Conservation (phyloP, 2,888 invertebrate species). For the Dryadula phaetusa region DNA sequence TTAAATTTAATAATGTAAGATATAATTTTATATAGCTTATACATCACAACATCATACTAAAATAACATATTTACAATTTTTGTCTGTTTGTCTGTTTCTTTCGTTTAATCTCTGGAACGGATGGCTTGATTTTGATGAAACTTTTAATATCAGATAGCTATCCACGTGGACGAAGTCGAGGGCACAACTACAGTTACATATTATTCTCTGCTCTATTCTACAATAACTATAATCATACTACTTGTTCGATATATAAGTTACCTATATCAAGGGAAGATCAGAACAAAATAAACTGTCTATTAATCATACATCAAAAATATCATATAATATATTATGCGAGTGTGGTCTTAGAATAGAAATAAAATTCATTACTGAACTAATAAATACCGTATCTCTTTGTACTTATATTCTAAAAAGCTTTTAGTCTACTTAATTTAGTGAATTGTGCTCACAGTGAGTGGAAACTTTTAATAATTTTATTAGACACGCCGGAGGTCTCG, state of each 20-base stretch:
- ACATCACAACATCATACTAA: no score
- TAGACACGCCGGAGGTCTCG: conserved; percentile 39
- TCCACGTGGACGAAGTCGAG: no score
- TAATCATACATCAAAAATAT: conserved; percentile 57
- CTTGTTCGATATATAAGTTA: background rate
- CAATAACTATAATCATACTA: background rate
- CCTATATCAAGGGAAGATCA: background rate
- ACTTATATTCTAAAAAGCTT: conserved; percentile 15
- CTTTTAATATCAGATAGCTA: no score
- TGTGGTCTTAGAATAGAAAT: conserved; percentile 32
- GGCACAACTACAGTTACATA: no score
- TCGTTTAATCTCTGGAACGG: no score
- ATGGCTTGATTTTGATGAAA: no score
- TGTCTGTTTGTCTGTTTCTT: no score
- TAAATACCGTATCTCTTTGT: conserved; percentile 15
- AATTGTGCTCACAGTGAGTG: conserved; percentile 34
- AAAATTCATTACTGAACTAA: conserved; percentile 3
- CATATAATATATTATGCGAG: conserved; percentile 22
- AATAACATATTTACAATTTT: no score
- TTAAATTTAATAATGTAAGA: no score
- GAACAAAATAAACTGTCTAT: conserved; percentile 48
- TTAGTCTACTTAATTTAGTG: conserved; percentile 30
- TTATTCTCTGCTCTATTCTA: no score
- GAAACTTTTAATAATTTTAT: conserved; percentile 43
- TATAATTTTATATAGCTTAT: no score